Conservation (phyloP, 1,140 invertebrate species). For the Dendroctonus valens region DNA sequence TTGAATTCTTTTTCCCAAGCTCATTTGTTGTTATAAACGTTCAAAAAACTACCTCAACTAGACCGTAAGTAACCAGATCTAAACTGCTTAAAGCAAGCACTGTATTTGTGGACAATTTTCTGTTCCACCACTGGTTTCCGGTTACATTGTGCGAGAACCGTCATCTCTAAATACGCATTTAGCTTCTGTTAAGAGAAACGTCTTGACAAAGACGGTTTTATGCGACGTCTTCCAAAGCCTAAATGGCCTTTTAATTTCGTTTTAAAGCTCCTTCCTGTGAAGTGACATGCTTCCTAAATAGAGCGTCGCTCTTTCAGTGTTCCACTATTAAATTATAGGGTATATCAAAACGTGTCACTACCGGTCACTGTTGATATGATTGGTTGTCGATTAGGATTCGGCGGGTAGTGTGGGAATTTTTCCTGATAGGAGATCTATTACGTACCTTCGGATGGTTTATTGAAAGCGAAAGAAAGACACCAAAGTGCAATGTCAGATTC, state of each 20-base stretch:
- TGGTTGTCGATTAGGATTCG: conserved; percentile 11
- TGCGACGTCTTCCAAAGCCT: conserved; percentile 7
- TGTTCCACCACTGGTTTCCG: conserved; percentile 19
- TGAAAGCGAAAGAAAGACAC: no score
- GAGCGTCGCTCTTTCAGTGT: conserved; percentile 7
- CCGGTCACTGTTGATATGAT: conserved; percentile 25
- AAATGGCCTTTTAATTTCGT: conserved; percentile 25
- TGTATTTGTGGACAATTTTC: neutral
- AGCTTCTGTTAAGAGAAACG: conserved; percentile 10
- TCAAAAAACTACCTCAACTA: no score
- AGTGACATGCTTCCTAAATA: conserved; percentile 25
- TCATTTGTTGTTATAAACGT: no score
- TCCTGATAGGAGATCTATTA: no score
- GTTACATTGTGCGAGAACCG: conserved; percentile 17
- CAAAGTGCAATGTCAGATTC: no score
- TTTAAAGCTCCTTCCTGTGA: conserved; percentile 28
- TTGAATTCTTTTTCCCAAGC: no score
- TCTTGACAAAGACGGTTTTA: conserved; percentile 9
- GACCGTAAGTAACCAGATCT: no score
- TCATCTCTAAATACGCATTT: conserved; percentile 6
- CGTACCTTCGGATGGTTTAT: no score
- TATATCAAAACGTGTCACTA: conserved; percentile 21
- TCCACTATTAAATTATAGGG: conserved; percentile 15
- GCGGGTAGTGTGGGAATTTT: conserved; percentile 21
- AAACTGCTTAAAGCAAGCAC: neutral